Base-by-base conservation (phyloP, 2,888 invertebrate genomes). In the Rhyacophila evoluta region DNA sequence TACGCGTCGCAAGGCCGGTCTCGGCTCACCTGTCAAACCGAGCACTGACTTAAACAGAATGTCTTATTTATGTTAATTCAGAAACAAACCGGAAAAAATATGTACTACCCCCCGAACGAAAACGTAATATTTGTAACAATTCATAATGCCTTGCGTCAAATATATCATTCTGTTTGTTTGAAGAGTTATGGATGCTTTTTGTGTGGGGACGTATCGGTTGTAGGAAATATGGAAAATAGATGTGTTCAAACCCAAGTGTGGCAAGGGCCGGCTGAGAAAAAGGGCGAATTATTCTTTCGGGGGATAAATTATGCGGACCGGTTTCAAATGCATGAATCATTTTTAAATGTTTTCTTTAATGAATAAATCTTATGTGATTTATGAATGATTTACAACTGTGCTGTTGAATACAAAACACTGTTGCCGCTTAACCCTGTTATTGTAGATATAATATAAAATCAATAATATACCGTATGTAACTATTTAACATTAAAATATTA, bases 41-140 rank as follows among this genome's bases (percentile, higher is more conserved):
- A 36, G 38, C 33, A 72, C 79, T 37, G 86, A 88, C 88, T 88
- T 88, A 89, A 89, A 89, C 89, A 89, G 89, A 89, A 89, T 89
- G 89, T 90, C 89, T 90, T 89, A 90, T 90, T 90, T 89, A 89
- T 89, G 89, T 89, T 88, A 89, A 88, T 89, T 89, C 87, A 86
- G 87, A 88, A 89, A 89, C 87, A 88, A 89, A 89, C 88, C 86
- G 88, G 86, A 88, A 86, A 88, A 89, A 89, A 89, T 80, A 77
- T 73, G 75, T 78, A 78, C 71, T 69, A 75, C 77, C 73, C 81
- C 73, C 37, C 36, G 73, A 36, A 55, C 25, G 76, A 71, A 79
- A 79, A 70, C 41, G 76, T 77, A 77, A 77, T 79, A 81, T 79
- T 74, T 74, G 77, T 81, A 79, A 79, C 77, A 78, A 81, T 81